Conservation (phyloP, 1,140 invertebrate genomes). For the Hypsibius dujardini region DNA sequence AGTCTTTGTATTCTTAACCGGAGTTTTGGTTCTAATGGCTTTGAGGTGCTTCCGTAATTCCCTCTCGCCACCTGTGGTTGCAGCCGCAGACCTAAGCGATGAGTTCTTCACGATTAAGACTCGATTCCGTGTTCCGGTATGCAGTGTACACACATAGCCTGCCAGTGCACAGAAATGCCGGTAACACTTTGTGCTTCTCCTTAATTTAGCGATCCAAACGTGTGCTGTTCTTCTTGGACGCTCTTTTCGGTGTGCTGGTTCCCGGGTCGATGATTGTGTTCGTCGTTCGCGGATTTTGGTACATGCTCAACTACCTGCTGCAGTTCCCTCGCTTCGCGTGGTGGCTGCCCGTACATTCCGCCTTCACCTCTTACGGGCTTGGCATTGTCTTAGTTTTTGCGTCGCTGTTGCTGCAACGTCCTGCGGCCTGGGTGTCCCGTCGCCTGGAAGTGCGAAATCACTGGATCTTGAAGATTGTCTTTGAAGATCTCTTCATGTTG, state of each 20-base stretch:
- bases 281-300: slow-evolving; percentile 67
- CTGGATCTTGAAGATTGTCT: slow-evolving; percentile 29
- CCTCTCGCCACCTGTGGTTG: slow-evolving; percentile 56
- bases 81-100: slow-evolving; percentile 48
- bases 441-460: slow-evolving; percentile 18
- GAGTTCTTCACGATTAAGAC: slow-evolving; percentile 52
- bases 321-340: slow-evolving; percentile 49
- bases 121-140: not conserved
- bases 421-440: slow-evolving; percentile 40
- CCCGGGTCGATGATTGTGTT: slow-evolving; percentile 64
- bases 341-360: slow-evolving; percentile 28
- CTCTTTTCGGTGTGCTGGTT: slow-evolving; percentile 60
- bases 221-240: slow-evolving; percentile 41
- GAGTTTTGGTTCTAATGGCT: too few species aligned
- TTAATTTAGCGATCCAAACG: not conserved
- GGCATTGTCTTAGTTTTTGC: slow-evolving; percentile 46
- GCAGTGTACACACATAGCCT: not conserved
- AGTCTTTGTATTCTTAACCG: too few species aligned
- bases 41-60: slow-evolving; percentile 49
- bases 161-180: too few species aligned
- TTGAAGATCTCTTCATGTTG: slow-evolving; percentile 50
- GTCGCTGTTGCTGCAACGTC: slow-evolving; percentile 44
- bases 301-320: slow-evolving; percentile 43
- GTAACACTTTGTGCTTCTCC: not conserved
- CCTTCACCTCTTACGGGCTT: slow-evolving; percentile 52